phyloP scores from a whole-genome alignment of 2,797 vertebrate genomes.

The Vespertilio murinus region DNA sequence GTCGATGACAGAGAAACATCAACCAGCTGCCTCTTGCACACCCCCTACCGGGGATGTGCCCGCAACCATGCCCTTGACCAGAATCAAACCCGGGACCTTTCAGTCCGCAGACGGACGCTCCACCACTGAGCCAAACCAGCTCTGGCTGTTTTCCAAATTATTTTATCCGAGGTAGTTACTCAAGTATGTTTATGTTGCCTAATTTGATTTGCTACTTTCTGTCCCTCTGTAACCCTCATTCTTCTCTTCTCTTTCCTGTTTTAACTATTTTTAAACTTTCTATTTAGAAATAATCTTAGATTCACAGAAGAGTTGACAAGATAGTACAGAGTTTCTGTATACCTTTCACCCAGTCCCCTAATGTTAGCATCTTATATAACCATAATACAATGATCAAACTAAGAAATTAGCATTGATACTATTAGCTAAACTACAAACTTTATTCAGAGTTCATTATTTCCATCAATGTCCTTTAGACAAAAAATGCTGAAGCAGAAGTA shows the following conservation, averaged over 20 bases:
- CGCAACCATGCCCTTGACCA: too few species aligned
- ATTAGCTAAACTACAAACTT: conserved; percentile 25
- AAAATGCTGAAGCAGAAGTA: not conserved
- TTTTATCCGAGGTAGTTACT: conserved; percentile 4
- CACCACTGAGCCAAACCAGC: too few species aligned
- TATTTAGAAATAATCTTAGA: conserved; percentile 45
- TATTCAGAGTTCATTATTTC: conserved; percentile 25
- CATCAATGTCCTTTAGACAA: conserved; percentile 10
- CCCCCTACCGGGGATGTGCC: too few species aligned
- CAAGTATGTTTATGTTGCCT: conserved; percentile 24
- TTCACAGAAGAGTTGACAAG: conserved; percentile 37
- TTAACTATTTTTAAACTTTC: not conserved
- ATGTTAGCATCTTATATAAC: not conserved
- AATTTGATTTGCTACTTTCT: not conserved
- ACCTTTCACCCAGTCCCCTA: not conserved
- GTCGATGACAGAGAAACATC: too few species aligned
- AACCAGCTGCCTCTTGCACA: too few species aligned
- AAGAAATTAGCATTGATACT: not conserved
- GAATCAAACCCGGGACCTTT: too few species aligned
- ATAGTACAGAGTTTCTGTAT: not conserved
- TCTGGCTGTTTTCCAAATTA: too few species aligned
- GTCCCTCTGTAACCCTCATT: not conserved
- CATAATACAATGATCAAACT: not conserved
- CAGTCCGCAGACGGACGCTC: too few species aligned
- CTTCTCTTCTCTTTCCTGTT: conserved; percentile 22